These are phyloP conservation scores for Drosophila mimica DNA, from an alignment of 2,888 invertebrate species.

Conservation along the genomic window DNA sequence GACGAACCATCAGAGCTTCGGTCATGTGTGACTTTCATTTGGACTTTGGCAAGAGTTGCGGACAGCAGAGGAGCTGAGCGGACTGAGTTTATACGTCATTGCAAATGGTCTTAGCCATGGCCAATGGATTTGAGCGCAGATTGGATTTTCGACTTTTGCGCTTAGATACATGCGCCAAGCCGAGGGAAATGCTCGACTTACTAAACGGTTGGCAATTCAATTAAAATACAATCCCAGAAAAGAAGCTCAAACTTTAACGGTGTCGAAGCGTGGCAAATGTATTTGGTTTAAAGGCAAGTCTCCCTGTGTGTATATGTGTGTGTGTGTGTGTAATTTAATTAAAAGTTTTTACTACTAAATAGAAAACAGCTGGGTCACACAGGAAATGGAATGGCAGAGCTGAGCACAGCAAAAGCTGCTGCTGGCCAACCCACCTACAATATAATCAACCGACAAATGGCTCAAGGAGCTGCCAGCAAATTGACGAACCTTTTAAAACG, in stretches of 20 bases:
- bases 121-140: slow-evolving; percentile 62
- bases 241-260: slow-evolving; percentile 31
- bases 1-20: slow-evolving; percentile 15
- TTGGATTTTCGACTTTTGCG: slow-evolving; percentile 67
- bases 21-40: slow-evolving; percentile 67
- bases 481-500: slow-evolving; percentile 44
- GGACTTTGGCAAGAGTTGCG: slow-evolving; percentile 29
- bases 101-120: slow-evolving; percentile 52
- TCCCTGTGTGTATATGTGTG: slow-evolving; percentile 1
- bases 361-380: slow-evolving; percentile 48
- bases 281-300: not conserved
- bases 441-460: slow-evolving; percentile 54
- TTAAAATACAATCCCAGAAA: slow-evolving; percentile 52
- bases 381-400: slow-evolving; percentile 62
- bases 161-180: slow-evolving; percentile 19
- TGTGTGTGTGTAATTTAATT: slow-evolving; percentile 68
- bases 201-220: slow-evolving; percentile 64
- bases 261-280: slow-evolving; percentile 52
- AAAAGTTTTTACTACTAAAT: slow-evolving; percentile 57
- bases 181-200: slow-evolving; percentile 13
- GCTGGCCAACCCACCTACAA: slow-evolving; percentile 50
- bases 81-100: slow-evolving; percentile 54
- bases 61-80: not conserved
- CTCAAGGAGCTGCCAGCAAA: slow-evolving; percentile 43
- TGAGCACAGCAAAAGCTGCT: slow-evolving; percentile 16